Percentiles rank a stretch among this genome's conserved stretches.
Conservation (phyloP, 2,888 invertebrate species). For the Drosophila prolongata region DNA sequence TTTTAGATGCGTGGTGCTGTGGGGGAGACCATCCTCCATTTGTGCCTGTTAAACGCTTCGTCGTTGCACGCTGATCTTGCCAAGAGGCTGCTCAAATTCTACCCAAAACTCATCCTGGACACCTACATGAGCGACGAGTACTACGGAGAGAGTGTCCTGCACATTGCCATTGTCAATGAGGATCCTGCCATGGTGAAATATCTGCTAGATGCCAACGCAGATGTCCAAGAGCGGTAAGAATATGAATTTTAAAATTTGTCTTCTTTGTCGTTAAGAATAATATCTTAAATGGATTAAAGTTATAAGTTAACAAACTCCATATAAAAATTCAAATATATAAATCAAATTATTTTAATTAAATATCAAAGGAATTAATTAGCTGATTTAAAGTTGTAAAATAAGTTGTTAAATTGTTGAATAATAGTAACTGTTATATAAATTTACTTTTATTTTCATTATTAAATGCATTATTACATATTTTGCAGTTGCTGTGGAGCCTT, state of each 20-base stretch:
- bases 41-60: conserved; percentile 96
- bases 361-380: no score
- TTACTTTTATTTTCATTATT: no score
- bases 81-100: conserved; percentile 94
- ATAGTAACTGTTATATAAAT: no score
- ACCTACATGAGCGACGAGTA: conserved; percentile 98
- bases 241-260: no score
- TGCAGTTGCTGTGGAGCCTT: conserved; percentile 95
- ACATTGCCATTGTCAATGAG: conserved; percentile 99
- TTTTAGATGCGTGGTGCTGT: conserved; percentile 94
- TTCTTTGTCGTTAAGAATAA: no score
- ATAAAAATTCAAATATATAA: no score
- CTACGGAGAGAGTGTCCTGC: conserved; percentile 97
- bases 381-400: no score
- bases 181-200: conserved; percentile 99
- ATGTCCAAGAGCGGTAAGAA: conserved; percentile 91
- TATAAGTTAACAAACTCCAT: no score
- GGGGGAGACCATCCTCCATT: conserved; percentile 96
- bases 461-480: no score
- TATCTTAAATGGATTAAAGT: no score
- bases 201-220: conserved; percentile 94
- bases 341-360: no score
- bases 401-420: no score
- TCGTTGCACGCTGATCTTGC: conserved; percentile 96
- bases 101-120: conserved; percentile 98